These are phyloP conservation scores for Psilopsiagon aymara DNA, from an alignment of 2,113 vertebrate species.

Conservation along the genomic window DNA sequence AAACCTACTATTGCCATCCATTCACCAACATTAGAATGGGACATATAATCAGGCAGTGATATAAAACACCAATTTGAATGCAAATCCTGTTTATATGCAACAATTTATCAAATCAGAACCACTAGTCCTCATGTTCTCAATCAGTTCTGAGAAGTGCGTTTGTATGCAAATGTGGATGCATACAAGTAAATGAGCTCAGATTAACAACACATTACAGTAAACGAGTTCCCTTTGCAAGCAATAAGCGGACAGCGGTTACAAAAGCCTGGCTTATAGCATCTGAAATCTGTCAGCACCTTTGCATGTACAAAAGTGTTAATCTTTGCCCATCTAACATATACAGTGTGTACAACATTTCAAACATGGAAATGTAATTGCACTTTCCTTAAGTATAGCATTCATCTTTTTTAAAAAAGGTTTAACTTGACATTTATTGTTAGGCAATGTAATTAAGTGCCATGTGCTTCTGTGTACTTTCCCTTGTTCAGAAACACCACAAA, in stretches of 20 bases:
- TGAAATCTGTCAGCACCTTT: slow-evolving; percentile 49
- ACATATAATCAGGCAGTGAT: slow-evolving; percentile 12
- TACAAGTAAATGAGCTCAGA: slow-evolving; percentile 40
- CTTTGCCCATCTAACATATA: slow-evolving; percentile 25
- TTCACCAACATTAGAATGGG: slow-evolving; percentile 28
- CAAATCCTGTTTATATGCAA: slow-evolving; percentile 38
- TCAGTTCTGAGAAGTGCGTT: slow-evolving; percentile 13
- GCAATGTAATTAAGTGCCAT: slow-evolving; percentile 67
- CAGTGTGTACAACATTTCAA: slow-evolving; percentile 58
- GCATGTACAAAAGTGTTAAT: slow-evolving; percentile 13
- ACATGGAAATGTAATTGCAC: slow-evolving; percentile 45
- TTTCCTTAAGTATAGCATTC: slow-evolving; percentile 50
- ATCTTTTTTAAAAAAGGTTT: slow-evolving; percentile 61
- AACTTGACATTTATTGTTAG: slow-evolving; percentile 71
- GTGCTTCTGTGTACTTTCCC: slow-evolving; percentile 44
- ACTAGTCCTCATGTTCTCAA: neutral
- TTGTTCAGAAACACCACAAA: slow-evolving; percentile 47
- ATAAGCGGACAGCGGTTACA: neutral
- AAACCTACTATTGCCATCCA: neutral
- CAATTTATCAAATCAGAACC: slow-evolving; percentile 28
- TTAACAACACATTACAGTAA: slow-evolving; percentile 15
- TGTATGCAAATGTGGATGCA: slow-evolving; percentile 7
- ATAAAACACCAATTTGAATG: slow-evolving; percentile 27
- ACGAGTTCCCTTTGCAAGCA: neutral
- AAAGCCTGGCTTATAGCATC: slow-evolving; percentile 22